Evolutionary conservation across 2,797 vertebrate species (phyloP).

Genomic region (Muscicapa striata): DNA sequence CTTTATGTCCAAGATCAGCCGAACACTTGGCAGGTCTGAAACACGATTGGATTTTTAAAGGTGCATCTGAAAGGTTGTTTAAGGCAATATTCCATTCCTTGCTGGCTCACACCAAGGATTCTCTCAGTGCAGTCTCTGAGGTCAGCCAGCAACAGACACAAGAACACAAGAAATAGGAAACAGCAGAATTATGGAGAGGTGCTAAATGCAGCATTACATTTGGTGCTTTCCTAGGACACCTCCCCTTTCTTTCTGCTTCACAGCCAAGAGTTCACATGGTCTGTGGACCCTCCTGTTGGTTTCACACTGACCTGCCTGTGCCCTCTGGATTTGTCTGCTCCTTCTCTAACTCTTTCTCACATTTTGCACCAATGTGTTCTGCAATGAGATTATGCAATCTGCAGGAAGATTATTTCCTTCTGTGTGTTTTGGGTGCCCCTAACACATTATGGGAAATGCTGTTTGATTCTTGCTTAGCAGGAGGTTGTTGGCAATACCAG

Average conservation of each 20-base stretch:
- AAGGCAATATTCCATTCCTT: neutral
- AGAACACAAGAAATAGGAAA: neutral
- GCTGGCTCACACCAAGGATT: neutral
- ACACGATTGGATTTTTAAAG: neutral
- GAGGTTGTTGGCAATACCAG: neutral
- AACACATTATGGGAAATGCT: neutral
- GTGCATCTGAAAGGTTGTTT: neutral
- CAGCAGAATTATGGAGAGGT: neutral
- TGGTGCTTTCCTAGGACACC: neutral
- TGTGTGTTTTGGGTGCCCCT: neutral
- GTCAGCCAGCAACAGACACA: neutral
- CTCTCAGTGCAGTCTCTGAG: neutral
- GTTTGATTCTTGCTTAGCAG: neutral
- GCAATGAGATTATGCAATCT: neutral
- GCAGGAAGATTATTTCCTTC: neutral
- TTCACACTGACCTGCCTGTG: accelerated
- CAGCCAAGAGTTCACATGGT: neutral
- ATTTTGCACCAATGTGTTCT: neutral
- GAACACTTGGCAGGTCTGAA: neutral
- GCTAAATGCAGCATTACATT: neutral
- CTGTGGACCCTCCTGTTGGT: neutral
- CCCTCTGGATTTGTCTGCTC: neutral
- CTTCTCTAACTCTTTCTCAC: neutral
- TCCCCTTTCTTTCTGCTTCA: neutral
- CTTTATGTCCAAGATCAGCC: slow-evolving; percentile 4